Percentiles rank a stretch among this genome's conserved stretches.
Evolutionary conservation across 2,797 vertebrate species (phyloP).

Genomic region (Lacerta viridis): DNA sequence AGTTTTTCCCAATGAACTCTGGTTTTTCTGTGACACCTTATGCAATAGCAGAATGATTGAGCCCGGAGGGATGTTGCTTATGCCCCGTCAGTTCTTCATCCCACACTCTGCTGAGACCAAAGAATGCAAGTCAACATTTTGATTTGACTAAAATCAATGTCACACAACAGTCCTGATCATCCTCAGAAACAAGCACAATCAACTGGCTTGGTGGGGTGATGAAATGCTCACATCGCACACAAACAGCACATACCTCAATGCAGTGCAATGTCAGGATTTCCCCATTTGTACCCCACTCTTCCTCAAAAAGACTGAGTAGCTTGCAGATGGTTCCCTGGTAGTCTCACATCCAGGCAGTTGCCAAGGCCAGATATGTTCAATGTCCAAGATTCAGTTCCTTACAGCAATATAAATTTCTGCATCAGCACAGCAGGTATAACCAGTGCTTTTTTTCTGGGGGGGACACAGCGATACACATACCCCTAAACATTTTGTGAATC

Average conservation of each 20-base stretch:
- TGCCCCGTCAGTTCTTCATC: neutral
- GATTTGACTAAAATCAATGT: neutral
- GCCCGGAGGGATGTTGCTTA: neutral
- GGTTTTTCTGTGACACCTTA: neutral
- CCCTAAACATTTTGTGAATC: neutral
- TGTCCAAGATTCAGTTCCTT: neutral
- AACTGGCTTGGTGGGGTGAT: no score
- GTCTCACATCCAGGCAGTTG: neutral
- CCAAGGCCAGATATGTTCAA: neutral
- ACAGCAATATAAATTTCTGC: neutral
- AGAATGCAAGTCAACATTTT: neutral
- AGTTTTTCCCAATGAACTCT: neutral
- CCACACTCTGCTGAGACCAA: neutral
- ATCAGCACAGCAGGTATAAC: neutral
- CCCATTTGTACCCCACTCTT: neutral
- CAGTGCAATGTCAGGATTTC: neutral
- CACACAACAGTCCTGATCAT: neutral
- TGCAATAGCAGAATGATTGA: neutral
- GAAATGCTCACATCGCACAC: neutral
- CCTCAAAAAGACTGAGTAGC: no score
- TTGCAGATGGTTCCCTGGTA: neutral
- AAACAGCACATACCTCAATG: neutral
- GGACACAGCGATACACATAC: no score
- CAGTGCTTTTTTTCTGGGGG: no score
- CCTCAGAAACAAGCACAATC: neutral